Evolutionary conservation across 2,113 vertebrate species (phyloP), one percentile per base, ranked within the genome.

Genomic region (Mormoops blainvillei): DNA sequence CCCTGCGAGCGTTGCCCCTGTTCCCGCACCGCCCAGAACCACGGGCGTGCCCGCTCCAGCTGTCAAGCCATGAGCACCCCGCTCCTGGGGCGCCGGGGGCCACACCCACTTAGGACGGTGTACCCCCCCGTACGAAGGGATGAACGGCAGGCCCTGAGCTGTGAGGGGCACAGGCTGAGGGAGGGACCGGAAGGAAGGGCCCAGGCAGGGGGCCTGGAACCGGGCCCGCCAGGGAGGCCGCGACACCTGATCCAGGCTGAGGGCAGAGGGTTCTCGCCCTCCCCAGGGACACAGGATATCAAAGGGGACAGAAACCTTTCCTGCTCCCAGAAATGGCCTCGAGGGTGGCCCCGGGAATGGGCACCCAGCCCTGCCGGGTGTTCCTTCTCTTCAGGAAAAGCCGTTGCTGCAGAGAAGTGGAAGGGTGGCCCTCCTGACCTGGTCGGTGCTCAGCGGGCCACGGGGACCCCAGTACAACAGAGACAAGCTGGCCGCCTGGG

Each of bases 1-100:
- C 12, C 43, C n/a, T 8, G 10, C 2, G 19, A 28, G 45, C 4
- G 15, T 0, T 0, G 3, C 36, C 1, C 0, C 68, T 15, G 33
- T 5, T 1, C 48, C 70, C 13, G 7, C 38, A 3, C 41, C 0
- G 11, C 73, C 28, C 15, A 1, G 58, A 28, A 43, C 14, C 7
- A 3, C 56, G 36, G n/a, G n/a, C n/a, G n/a, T n/a, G n/a, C n/a
- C 22, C 18, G 58, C 43, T 7, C 11, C 2, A 0, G 6, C 54
- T 22, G 20, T 54, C 15, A 20, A 58, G 56, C 22, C 19, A 20
- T 3, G 56, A 58, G 19, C 56, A 58, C 58, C 24, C 58, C 11
- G 58, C 26, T 61, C 58, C 58, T 61, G 58, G 58, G 58, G 12
- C 11, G 24, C 9, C 12, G 58, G 13, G 15, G 63, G 24, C 63